phyloP scores from a whole-genome alignment of 2,888 invertebrate genomes.

The Hydroisotoma schaefferi region DNA sequence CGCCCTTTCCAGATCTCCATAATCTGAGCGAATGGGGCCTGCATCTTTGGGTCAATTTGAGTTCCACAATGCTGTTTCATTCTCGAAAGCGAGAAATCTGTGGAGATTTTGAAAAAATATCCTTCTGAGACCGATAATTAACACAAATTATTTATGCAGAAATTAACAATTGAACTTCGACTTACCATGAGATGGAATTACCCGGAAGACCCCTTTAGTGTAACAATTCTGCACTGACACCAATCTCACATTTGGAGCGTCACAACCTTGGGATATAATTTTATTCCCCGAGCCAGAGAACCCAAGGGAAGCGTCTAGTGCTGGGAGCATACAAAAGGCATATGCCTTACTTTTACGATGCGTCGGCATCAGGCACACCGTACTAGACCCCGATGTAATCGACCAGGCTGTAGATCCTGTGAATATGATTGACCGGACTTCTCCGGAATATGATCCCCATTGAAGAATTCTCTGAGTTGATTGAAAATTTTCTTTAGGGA shows the following conservation, averaged over 20 bases:
- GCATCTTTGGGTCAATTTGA: not conserved
- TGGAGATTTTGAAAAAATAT: no score
- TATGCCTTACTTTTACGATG: not conserved
- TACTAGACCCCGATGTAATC: not conserved
- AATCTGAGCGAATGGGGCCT: not conserved
- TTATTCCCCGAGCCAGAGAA: not conserved
- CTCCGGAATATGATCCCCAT: not conserved
- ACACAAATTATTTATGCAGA: no score
- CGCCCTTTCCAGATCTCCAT: conserved; percentile 8
- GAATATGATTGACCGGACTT: not conserved
- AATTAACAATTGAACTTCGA: no score
- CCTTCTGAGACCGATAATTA: no score
- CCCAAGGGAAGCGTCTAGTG: not conserved
- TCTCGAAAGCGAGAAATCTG: not conserved
- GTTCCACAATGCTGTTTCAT: not conserved
- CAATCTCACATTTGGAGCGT: not conserved
- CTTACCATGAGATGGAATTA: not conserved
- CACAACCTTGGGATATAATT: not conserved
- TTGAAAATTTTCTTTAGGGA: conserved; percentile 4
- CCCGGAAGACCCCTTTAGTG: not conserved
- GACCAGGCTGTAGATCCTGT: not conserved
- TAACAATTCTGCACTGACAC: not conserved
- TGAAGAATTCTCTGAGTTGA: not conserved
- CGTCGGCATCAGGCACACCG: not conserved
- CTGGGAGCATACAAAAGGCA: not conserved